Base-by-base conservation (phyloP, 2,797 vertebrate genomes). In the Chloroceryle inda region DNA sequence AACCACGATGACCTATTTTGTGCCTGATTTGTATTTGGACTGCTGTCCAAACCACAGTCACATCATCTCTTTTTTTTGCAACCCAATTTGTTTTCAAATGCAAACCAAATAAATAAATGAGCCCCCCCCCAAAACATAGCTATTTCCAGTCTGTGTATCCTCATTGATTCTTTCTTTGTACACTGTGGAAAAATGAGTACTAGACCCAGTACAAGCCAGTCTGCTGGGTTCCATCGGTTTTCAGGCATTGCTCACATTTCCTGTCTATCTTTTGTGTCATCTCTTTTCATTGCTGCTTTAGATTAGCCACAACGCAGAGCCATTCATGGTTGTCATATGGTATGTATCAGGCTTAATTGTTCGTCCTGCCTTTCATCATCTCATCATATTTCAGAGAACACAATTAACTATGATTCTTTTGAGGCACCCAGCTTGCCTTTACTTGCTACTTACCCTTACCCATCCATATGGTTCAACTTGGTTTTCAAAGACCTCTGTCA, bases 291-390 rank as follows among this genome's bases (percentile, higher is more conserved):
- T 89, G 33, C 9, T 94, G 62, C 58, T 94, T 80, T 89, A 86
- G 93, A 94, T 97, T 91, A 96, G 71, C 92, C 85, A 88, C 77
- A 64, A 38, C 12, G 72, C 82, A 38, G 40, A 90, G 75, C 15
- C 35, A 59, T 73, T 81, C 84, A 66, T 82, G 78, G 77, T 59
- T 85, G 50, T 96, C 97, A 89, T 64, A 77, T 82, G 96, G 89
- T 93, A 71, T 76, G 38, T 79, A 94, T 96, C 85, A 93, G 77
- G 62, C n/a, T n/a, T 94, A 94, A 85, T 79, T 62, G 29, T 89
- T 95, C 64, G 0, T 94, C 95, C 94, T 94, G 94, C 89, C 94
- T 96, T 96, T 97, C 93, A 96, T 94, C 78, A 71, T 74, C 80
- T 95, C 61, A 56, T 94, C 85, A 0, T 47, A 71, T 91, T 89